Base-by-base conservation (phyloP, 2,888 invertebrate species). In the Heteromurus nitidus region DNA sequence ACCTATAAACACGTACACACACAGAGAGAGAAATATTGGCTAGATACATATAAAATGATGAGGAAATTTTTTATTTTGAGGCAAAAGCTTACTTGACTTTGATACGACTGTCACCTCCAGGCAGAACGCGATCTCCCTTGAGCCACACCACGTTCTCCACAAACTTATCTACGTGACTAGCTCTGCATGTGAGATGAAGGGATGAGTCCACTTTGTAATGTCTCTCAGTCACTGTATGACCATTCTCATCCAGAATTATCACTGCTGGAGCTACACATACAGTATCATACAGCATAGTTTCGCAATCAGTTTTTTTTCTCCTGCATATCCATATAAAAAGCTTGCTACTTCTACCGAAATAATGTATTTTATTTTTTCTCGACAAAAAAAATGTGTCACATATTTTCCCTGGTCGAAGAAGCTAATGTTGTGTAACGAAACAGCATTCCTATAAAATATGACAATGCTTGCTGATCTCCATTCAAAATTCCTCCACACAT, bases 201-300 rank as follows among this genome's bases (percentile, higher is more conserved):
- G 73, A 80, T 3, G 85, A 85, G 77, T 87, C 86, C 75, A 84
- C 85, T 82, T 92, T 92, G 88, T 92, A 91, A 89, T 92, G 92
- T 80, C 92, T 89, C 88, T 92, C 91, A 64, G 91, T 90, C 86
- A 92, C 91, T 85, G 90, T 90, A 86, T 92, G 90, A 67, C 91
- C 91, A 73, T 91, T 91, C 88, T 92, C 92, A 88, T 92, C 92
- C 85, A 91, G 90, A 88, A 92, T 92, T 86, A 90, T 90, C 85
- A 92, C 90, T 86, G 91, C 90, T n/a, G 92, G 92, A 73, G 92
- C 92, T 92, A 89, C 50, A 81, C 13, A 47, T n/a, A 53, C n/a
- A 30, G n/a, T n/a, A n/a, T n/a, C n/a, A n/a, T n/a, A n/a, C n/a
- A n/a, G n/a, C n/a, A n/a, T n/a, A n/a, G n/a, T n/a, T n/a, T n/a